Conservation (phyloP, 2,888 invertebrate species). For the Synanthedon tipuliformis region DNA sequence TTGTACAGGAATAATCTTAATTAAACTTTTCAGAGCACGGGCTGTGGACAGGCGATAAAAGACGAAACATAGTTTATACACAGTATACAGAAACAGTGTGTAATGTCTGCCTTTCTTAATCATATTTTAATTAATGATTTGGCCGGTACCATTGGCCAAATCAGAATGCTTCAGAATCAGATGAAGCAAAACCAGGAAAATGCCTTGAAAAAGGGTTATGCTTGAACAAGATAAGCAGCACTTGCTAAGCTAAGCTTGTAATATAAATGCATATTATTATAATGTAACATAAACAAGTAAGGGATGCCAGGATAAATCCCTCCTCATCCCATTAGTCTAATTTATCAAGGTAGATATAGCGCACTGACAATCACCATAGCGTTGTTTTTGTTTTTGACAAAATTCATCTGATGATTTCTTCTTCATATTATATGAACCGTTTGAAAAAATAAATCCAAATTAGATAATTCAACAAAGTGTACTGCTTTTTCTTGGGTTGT, state of each 20-base stretch:
- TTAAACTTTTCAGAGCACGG: slow-evolving; percentile 1
- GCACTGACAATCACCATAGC: background rate
- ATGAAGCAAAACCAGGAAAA: too few species aligned
- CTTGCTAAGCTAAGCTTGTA: too few species aligned
- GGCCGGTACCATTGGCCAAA: too few species aligned
- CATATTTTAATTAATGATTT: too few species aligned
- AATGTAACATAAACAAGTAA: background rate
- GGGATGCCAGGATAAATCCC: too few species aligned
- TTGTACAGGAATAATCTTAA: slow-evolving; percentile 2
- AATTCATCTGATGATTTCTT: background rate
- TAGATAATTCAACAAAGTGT: background rate
- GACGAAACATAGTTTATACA: slow-evolving; percentile 6
- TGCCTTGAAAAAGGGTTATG: too few species aligned
- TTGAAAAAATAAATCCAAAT: background rate
- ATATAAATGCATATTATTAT: too few species aligned
- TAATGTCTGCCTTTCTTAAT: background rate
- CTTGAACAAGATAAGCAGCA: too few species aligned
- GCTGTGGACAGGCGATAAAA: slow-evolving; percentile 6
- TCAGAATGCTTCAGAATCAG: too few species aligned
- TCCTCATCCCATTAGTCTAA: background rate
- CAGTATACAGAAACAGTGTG: too few species aligned
- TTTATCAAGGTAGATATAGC: too few species aligned
- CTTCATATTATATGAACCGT: background rate
- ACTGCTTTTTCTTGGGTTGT: background rate
- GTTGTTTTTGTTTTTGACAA: background rate